Base-by-base conservation (phyloP, 37 sponge, comb jelly and placozoan genomes). In the Corticium candelabrum region DNA sequence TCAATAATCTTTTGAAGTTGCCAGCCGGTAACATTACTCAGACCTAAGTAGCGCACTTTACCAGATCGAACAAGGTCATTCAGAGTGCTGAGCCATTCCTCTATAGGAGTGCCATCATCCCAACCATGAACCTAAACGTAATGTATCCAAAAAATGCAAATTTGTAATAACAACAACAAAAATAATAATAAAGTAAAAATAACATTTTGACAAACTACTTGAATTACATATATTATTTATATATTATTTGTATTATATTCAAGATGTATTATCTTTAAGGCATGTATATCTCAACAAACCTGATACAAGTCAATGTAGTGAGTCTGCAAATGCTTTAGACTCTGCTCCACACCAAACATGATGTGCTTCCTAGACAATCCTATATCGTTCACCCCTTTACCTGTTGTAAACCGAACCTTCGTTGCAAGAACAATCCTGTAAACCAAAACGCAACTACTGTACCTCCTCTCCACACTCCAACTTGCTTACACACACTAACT, bases 1-100 rank as follows among this genome's bases (percentile, higher is more conserved):
- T 90, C 91, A 1, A 90, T 68, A 3, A 90, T 90, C 76, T 86
- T 88, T 82, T 94, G 95, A 37, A 94, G 87, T 84, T 94, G 95
- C 95, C 95, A 94, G 0, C 95, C 95, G 32, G 85, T 77, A 69
- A 90, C 95, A 68, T 94, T 94, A 81, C 95, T 94, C 56, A 94
- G 81, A 35, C 95, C 95, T 30, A 94, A 36, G 67, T 94, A 94
- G 74, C 74, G 84, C 2, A 94, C 83, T 85, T 94, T 94, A 3
- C 95, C 91, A 70, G 34, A 37, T 38, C 71, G 43, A 11, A 94
- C 95, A 37, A 94, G 88, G 68, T 88, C 89, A 72, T 88, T 85
- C 39, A 94, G 87, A 0, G 91, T 85, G 1, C 84, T 34, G 35
- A 94, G 75, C 4, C 89, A 88, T 80, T 94, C 95, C 76, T 94